Evolutionary conservation across 2,113 vertebrate genomes (phyloP), one percentile per base, ranked within the genome.

Genomic region (Lucifuga dentata): DNA sequence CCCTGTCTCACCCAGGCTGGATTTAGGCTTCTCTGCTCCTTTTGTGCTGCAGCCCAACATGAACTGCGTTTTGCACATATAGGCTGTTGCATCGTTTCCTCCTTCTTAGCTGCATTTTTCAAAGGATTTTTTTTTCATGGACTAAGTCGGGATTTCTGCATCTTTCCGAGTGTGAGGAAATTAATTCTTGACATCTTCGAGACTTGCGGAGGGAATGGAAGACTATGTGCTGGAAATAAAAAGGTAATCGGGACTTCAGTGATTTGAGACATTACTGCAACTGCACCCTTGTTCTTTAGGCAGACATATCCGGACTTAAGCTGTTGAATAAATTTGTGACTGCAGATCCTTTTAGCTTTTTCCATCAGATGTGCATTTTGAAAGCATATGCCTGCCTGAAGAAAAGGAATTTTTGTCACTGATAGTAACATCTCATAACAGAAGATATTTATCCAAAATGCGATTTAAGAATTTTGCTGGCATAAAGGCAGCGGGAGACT

Each of bases 231-330:
- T 86, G 81, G 88, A 86, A 81, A 88, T 73, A 81, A 77, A 81
- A 79, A 88, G 84, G 80, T 85, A 83, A 87, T 76, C 73, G 70
- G 82, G 84, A 88, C 84, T 85, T 76, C 59, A 76, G 73, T 82
- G 76, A 72, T 81, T 60, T 77, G 78, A 88, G 63, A 81, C 80
- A 81, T 81, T 77, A 55, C 64, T 75, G 50, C 76, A 85, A 32
- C 45, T 80, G 53, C 81, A 71, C 38, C 61, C 41, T 20, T 66
- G 51, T 65, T 75, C 70, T 60, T 65, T 65, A 68, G 66, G 67
- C 58, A 83, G 35, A 88, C 36, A 76, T 41, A 78, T 72, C 66
- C 38, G 75, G 81, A 90, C 75, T 87, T 83, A 46, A 77, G 76
- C 78, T 87, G 80, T 79, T 82, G 61, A 84, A 66, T 76, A 17